Evolutionary conservation across 2,113 vertebrate genomes (phyloP), one percentile per base, ranked within the genome.

Genomic region (Actenoides hombroni): DNA sequence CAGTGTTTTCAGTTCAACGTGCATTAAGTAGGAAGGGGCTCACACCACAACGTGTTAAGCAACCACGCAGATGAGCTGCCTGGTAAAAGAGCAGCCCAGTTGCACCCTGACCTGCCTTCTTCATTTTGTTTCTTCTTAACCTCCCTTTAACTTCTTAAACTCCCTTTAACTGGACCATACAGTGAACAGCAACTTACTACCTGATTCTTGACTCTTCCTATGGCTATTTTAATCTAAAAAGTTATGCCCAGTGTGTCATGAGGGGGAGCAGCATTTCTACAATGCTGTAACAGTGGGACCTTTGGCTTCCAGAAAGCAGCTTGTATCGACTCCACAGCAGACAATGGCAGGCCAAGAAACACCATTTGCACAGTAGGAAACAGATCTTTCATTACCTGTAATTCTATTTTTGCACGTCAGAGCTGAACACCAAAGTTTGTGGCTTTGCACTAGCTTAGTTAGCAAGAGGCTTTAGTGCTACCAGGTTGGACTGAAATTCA

Each of bases 181-280:
- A 5, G 20, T 74, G 13, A 76, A 18, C 40, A 69, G 35, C 4
- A 68, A 8, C 5, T 25, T 83, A 19, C 18, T 73, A 4, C 16
- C 6, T 24, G 24, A 76, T 40, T 83, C 59, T 86, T 85, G 5
- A 17, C 17, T 44, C 16, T 59, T 85, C 19, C 53, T 69, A 4
- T 11, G 33, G 20, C 5, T 86, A 16, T 63, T 86, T 92, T 19
- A 74, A 6, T 35, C 28, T 46, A 48, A 59, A 83, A 92, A 74
- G 8, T 6, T 31, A 70, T 0, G 0, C 2, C 23, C 29, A 35
- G 11, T 7, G 6, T 28, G 59, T 19, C 0, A 1, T 17, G 17
- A 83, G 28, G 26, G 5, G 13, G 18, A 78, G 26, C 3, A 46
- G 42, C 20, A 25, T 35, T 79, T 35, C 20, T 84, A 48, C 23